Percentiles rank a stretch among this genome's conserved stretches.
Conservation (phyloP, 2,113 vertebrate species). For the Chloropsis hardwickii region DNA sequence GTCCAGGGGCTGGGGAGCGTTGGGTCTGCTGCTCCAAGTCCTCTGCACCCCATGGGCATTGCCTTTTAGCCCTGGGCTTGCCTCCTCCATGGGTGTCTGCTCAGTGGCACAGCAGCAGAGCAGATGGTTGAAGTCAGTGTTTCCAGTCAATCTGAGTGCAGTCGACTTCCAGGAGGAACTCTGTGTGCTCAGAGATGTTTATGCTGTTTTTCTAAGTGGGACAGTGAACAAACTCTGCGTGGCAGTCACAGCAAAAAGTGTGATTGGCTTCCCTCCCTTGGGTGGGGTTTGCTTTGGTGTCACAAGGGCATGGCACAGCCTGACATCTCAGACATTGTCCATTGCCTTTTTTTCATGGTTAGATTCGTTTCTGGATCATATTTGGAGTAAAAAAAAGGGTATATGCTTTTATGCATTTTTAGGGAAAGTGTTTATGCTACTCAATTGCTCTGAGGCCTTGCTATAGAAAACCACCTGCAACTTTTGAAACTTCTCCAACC, state of each 20-base stretch:
- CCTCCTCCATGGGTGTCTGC: not conserved
- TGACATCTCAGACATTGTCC: rapidly evolving
- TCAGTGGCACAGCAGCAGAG: not conserved
- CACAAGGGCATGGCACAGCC: too few relatives aligned
- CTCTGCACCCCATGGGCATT: rapidly evolving
- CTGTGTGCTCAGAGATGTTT: not conserved
- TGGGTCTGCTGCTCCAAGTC: not conserved
- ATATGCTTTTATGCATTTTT: not conserved
- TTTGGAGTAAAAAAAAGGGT: not conserved
- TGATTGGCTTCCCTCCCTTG: not conserved
- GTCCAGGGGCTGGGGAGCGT: rapidly evolving
- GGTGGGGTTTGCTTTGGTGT: not conserved
- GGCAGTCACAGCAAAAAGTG: rapidly evolving
- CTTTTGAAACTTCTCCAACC: not conserved
- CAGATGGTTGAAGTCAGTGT: not conserved
- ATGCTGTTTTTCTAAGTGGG: not conserved
- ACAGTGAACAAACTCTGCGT: rapidly evolving
- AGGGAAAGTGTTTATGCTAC: not conserved
- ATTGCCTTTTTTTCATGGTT: not conserved
- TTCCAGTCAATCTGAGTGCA: not conserved
- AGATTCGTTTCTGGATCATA: not conserved
- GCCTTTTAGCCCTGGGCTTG: not conserved
- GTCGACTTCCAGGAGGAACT: not conserved
- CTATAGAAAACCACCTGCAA: not conserved
- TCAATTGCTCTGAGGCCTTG: not conserved